Conservation (phyloP, 2,888 invertebrate genomes). For the Drosophila anceps region DNA sequence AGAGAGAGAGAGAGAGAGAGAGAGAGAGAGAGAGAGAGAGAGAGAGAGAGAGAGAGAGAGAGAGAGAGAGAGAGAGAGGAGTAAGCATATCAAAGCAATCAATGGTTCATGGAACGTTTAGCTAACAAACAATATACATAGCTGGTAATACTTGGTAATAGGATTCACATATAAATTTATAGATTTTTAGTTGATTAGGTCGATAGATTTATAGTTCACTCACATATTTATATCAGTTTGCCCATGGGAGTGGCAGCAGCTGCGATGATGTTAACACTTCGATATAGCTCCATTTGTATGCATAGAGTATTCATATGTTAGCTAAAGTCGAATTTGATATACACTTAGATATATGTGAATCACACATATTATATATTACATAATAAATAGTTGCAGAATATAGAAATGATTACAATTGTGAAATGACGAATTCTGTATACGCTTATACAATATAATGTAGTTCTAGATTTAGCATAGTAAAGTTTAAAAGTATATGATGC, state of each 20-base stretch:
- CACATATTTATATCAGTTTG: slow-evolving; percentile 1
- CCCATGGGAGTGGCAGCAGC: slow-evolving; percentile 11
- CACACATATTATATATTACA: background rate
- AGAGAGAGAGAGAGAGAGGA: too few relatives aligned
- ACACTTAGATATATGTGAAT: background rate
- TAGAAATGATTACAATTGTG: background rate
- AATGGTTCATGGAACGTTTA: background rate
- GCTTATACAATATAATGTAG: background rate
- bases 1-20: too few relatives aligned
- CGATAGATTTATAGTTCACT: background rate
- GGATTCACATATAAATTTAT: background rate
- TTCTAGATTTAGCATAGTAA: too few relatives aligned
- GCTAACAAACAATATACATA: background rate
- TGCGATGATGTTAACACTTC: background rate
- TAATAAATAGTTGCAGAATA: background rate
- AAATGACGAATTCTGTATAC: background rate
- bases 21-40: too few relatives aligned
- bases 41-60: too few relatives aligned
- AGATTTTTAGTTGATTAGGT: background rate
- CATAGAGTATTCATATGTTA: slow-evolving; percentile 23
- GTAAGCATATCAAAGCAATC: background rate
- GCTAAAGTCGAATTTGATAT: background rate
- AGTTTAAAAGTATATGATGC: too few relatives aligned
- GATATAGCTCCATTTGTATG: background rate
- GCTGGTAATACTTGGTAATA: background rate